Evolutionary conservation across 1,140 invertebrate species (phyloP), one percentile per base, ranked within the genome.

Genomic region (Papilio polyxenes): DNA sequence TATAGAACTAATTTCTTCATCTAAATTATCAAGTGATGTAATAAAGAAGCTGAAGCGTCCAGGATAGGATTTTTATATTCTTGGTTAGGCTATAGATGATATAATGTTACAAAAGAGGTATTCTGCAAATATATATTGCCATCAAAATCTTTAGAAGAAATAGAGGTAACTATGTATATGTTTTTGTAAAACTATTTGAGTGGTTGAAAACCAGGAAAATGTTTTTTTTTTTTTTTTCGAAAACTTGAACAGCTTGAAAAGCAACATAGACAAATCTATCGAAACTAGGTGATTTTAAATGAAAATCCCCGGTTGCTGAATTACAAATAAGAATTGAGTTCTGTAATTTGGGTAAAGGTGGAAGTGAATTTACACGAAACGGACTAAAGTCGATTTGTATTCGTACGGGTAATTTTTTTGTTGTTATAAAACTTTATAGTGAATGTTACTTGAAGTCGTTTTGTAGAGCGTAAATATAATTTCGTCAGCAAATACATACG

Each of bases 251-350:
- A 6, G 4, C 13, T 23, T 13, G 10, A 69, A n/a, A n/a, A 69
- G 3, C 37, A 69, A 13, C 23, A 5, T 31, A 31, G 23, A 31
- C 0, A 69, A 69, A 69, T 69, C 13, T 37, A 69, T 69, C 62
- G 62, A 69, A 11, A 69, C 59, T 23, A 23, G 5, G 62, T 13
- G 62, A 65, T 65, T 65, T 65, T 69, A 37, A 69, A 69, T 69
- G 62, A 23, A 69, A 69, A 69, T 69, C 62, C 23, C 62, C 9
- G 23, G 23, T 31, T 69, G 23, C 62, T 69, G 62, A 69, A 69
- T 69, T 69, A 69, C 62, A 69, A 69, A 69, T 69, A 69, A 69
- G 62, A 37, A 69, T 10, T 15, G 62, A 69, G 62, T 23, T 37
- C 62, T 69, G 13, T 69, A 65, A 20, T 65, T 59, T 59, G 23